Evolutionary conservation across 2,113 vertebrate species (phyloP).

Genomic region (Herpailurus yagouaroundi): DNA sequence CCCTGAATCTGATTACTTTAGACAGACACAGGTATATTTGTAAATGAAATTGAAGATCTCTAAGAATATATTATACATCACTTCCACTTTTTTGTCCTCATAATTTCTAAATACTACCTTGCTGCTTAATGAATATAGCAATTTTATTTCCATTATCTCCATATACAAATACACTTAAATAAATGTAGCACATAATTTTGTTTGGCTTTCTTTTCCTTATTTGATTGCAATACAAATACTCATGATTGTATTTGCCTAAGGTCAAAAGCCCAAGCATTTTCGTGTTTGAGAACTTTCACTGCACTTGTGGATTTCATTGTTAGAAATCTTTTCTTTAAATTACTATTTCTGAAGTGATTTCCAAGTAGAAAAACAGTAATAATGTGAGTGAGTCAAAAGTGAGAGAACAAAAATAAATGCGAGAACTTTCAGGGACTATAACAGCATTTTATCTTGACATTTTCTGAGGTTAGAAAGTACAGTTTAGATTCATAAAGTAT

Average conservation of each 20-base stretch:
- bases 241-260: background rate
- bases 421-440: background rate
- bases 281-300: background rate
- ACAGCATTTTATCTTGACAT: background rate
- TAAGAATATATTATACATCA: background rate
- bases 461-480: background rate
- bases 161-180: background rate
- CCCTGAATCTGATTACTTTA: background rate
- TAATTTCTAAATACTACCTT: background rate
- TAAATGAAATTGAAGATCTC: slow-evolving; percentile 39
- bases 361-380: background rate
- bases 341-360: slow-evolving; percentile 1
- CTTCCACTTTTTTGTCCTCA: background rate
- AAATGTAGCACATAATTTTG: background rate
- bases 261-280: background rate
- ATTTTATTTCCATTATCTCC: background rate
- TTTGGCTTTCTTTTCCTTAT: background rate
- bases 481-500: slow-evolving; percentile 2
- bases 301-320: background rate
- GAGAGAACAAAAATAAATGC: background rate
- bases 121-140: background rate
- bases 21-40: background rate
- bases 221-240: slow-evolving; percentile 15
- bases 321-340: slow-evolving; percentile 1
- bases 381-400: background rate